phyloP scores from a whole-genome alignment of 2,888 invertebrate genomes.

The Dynastes tityus region DNA sequence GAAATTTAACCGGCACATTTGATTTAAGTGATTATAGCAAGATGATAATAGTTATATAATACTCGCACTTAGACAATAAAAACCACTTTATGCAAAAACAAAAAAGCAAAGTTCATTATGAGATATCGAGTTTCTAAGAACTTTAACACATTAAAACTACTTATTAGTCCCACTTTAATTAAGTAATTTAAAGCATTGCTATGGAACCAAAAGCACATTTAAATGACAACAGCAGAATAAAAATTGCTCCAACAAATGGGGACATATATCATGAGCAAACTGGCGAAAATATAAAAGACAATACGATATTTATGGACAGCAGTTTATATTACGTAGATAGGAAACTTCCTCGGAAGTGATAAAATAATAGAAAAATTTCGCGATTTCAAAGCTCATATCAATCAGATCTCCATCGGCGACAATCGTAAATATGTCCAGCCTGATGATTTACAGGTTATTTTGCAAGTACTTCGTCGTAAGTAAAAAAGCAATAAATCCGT shows the following conservation, averaged over 20 bases:
- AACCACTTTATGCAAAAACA: no score
- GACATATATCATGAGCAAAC: constrained; percentile 26
- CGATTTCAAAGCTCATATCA: constrained; percentile 49
- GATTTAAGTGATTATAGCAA: no score
- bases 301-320: constrained; percentile 32
- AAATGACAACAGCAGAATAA: not conserved
- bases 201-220: not conserved
- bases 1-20: no score
- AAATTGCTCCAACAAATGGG: constrained; percentile 7
- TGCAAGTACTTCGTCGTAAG: constrained; percentile 62
- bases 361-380: constrained; percentile 50
- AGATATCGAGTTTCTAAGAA: no score
- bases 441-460: constrained; percentile 60
- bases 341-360: constrained; percentile 46
- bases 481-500: constrained; percentile 62
- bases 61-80: no score
- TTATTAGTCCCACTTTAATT: no score
- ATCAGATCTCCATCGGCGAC: constrained; percentile 50
- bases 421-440: constrained; percentile 58
- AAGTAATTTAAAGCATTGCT: no score
- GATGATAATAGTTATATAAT: no score
- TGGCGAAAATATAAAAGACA: constrained; percentile 35
- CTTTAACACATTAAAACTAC: no score
- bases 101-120: no score
- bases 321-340: constrained; percentile 32